A percentile compares a stretch with the other conserved stretches of the same genome.
Conservation (phyloP, 2,113 vertebrate species). For the Hydrochoerus hydrochaeris region DNA sequence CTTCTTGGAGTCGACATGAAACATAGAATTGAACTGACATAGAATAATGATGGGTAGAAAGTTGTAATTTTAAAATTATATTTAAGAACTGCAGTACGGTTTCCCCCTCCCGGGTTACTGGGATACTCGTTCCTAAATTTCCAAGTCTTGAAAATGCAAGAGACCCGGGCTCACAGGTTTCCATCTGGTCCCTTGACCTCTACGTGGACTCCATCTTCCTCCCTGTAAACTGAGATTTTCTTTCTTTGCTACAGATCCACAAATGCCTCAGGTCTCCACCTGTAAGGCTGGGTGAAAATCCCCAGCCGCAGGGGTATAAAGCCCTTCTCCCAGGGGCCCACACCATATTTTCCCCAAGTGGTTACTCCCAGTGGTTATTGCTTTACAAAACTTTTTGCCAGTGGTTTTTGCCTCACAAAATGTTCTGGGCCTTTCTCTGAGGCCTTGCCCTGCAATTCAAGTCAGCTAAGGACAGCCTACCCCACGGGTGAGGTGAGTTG, state of each 20-base stretch:
- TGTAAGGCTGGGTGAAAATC: too few species aligned
- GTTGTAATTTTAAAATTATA: background rate
- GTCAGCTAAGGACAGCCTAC: too few species aligned
- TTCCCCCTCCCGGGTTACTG: background rate
- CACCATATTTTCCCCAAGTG: background rate
- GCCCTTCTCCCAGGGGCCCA: background rate
- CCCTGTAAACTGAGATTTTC: background rate
- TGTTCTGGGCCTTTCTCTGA: background rate
- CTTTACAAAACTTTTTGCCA: too few species aligned
- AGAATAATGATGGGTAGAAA: background rate
- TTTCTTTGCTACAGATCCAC: background rate
- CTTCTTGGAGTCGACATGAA: background rate
- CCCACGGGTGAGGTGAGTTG: background rate
- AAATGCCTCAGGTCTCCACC: background rate
- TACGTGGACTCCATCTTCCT: too few species aligned
- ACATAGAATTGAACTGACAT: background rate
- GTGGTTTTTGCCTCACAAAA: background rate
- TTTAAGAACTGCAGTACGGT: background rate
- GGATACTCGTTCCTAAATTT: background rate
- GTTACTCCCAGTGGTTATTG: background rate
- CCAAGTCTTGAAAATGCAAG: background rate
- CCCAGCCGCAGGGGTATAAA: background rate
- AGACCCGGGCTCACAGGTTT: background rate
- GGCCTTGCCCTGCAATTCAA: background rate
- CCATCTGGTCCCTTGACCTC: background rate